Evolutionary conservation across 2,797 vertebrate species (phyloP).

Genomic region (Lycodopsis pacificus): DNA sequence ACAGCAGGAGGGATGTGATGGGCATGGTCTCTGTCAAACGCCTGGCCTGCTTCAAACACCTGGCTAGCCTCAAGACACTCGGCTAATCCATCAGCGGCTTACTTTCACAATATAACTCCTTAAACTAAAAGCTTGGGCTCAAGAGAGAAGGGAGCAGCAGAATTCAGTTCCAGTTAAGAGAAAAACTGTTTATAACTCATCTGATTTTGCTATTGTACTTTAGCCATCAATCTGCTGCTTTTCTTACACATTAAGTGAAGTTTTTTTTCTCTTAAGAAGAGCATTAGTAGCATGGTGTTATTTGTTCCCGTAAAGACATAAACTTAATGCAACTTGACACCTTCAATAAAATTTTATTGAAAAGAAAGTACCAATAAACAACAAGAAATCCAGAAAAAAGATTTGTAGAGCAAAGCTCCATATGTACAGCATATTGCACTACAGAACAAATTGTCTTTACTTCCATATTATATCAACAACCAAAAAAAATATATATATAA

Average conservation of each 20-base stretch:
- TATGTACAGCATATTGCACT: constrained; percentile 91
- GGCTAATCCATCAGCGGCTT: constrained; percentile 60
- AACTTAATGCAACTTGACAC: constrained; percentile 49
- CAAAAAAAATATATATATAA: constrained; percentile 74
- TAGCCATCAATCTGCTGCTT: not conserved
- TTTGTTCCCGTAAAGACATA: not conserved
- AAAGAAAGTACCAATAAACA: constrained; percentile 88
- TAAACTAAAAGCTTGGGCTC: constrained; percentile 39
- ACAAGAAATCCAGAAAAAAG: constrained; percentile 83
- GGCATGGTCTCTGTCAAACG: constrained; percentile 68
- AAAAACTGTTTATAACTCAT: not conserved
- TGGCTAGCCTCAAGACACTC: constrained; percentile 58
- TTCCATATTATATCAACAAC: constrained; percentile 84
- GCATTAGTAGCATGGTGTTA: not conserved
- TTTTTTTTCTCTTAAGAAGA: not conserved
- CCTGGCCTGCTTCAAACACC: constrained; percentile 66
- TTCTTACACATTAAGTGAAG: not conserved
- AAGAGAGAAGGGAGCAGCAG: constrained; percentile 8
- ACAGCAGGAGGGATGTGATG: constrained; percentile 73
- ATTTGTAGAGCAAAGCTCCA: constrained; percentile 88
- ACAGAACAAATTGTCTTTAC: constrained; percentile 87
- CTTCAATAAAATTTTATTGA: constrained; percentile 87
- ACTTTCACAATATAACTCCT: constrained; percentile 48
- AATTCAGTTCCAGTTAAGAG: not conserved
- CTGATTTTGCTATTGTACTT: not conserved